Conservation (phyloP, 2,797 vertebrate species). For the Alectoris magna region DNA sequence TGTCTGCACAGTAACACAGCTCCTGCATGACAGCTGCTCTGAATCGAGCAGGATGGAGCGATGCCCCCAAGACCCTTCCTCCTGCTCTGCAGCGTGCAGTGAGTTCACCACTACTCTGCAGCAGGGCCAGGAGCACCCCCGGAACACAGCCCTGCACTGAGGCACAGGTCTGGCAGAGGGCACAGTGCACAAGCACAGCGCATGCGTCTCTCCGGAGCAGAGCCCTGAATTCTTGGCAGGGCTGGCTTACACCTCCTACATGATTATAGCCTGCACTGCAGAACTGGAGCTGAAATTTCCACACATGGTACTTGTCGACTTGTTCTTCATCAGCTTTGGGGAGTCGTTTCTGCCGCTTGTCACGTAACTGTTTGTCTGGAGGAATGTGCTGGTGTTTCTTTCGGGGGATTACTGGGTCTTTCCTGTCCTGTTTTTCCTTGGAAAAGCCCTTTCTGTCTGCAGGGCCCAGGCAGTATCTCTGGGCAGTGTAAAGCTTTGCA, state of each 20-base stretch:
- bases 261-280: not conserved
- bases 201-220: not conserved
- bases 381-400: constrained; percentile 82
- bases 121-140: not conserved
- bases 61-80: not conserved
- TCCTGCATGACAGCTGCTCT: not conserved
- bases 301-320: constrained; percentile 80
- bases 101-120: not conserved
- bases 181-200: rapidly evolving
- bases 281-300: constrained; percentile 49
- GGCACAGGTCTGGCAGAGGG: not conserved
- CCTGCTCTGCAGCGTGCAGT: not conserved
- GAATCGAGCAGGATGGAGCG: not conserved
- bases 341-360: constrained; percentile 80
- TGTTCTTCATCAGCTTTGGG: constrained; percentile 41
- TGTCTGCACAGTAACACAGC: no score
- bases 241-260: constrained; percentile 14
- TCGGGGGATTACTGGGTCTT: constrained; percentile 66
- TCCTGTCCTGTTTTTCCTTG: constrained; percentile 73
- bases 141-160: rapidly evolving
- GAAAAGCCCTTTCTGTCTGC: constrained; percentile 49
- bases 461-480: constrained; percentile 23
- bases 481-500: constrained; percentile 26
- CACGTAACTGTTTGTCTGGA: constrained; percentile 80
- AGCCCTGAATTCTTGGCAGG: constrained; percentile 12